Evolutionary conservation across 2,113 vertebrate species (phyloP).

Genomic region (Hiodon tergisus): DNA sequence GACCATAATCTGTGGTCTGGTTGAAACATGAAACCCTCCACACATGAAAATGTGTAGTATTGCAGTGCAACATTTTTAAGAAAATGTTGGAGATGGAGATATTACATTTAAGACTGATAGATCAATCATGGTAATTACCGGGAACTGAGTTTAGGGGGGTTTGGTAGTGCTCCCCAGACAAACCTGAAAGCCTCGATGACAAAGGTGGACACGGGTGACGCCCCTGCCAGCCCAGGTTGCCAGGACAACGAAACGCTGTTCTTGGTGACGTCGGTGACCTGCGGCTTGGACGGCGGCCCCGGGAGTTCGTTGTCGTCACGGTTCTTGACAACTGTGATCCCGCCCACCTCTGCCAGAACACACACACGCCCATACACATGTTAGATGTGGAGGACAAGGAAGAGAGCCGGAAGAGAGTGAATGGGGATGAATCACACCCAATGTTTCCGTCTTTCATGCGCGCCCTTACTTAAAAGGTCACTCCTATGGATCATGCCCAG

Average conservation of each 20-base stretch:
- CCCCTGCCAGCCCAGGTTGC: slow-evolving; percentile 78
- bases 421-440: no score
- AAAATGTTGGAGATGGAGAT: no score
- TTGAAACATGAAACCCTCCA: no score
- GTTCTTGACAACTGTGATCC: slow-evolving; percentile 71
- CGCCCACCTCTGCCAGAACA: slow-evolving; percentile 68
- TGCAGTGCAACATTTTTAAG: no score
- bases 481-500: no score
- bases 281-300: slow-evolving; percentile 91
- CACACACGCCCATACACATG: slow-evolving; percentile 9
- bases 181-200: slow-evolving; percentile 99
- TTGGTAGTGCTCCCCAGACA: slow-evolving; percentile 7
- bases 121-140: no score
- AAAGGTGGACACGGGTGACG: slow-evolving; percentile 77
- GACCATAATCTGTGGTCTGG: no score
- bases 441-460: no score
- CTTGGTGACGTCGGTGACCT: slow-evolving; percentile 95
- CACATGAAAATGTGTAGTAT: no score
- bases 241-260: slow-evolving; percentile 95
- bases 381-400: not conserved
- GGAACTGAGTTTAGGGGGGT: no score
- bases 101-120: no score
- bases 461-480: no score
- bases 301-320: slow-evolving; percentile 85
- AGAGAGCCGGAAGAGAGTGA: not conserved